These are phyloP conservation scores for Gymnosoma rotundatum DNA, from an alignment of 2,888 invertebrate genomes.

Conservation along the genomic window DNA sequence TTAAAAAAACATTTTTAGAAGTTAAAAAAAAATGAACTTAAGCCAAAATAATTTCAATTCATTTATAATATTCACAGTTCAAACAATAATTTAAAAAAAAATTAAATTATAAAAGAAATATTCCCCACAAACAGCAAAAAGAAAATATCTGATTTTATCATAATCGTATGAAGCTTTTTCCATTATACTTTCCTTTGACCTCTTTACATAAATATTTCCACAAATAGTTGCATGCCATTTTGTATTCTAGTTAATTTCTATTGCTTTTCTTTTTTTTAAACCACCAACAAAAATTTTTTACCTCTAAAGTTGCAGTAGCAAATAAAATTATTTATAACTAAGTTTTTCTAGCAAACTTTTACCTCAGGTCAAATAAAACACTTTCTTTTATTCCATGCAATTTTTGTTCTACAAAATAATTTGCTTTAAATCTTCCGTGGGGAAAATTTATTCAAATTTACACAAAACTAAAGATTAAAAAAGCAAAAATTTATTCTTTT, in stretches of 20 bases:
- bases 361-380: slow-evolving; percentile 3
- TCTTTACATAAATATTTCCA: slow-evolving; percentile 8
- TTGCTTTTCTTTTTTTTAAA: slow-evolving; percentile 5
- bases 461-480: slow-evolving; percentile 30
- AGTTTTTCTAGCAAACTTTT: slow-evolving; percentile 39
- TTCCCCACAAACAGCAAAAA: no score
- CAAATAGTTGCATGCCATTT: slow-evolving; percentile 13
- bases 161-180: neutral
- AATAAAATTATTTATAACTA: slow-evolving; percentile 21
- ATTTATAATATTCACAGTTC: no score
- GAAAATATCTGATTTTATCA: no score
- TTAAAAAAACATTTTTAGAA: no score
- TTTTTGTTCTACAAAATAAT: neutral
- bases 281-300: neutral
- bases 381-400: neutral
- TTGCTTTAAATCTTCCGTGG: slow-evolving; percentile 32
- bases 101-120: no score
- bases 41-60: no score
- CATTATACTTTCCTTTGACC: slow-evolving; percentile 25
- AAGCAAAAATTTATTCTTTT: slow-evolving; percentile 24
- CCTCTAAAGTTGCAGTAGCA: neutral
- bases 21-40: no score
- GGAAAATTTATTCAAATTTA: slow-evolving; percentile 46
- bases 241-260: slow-evolving; percentile 7
- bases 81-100: no score